Conservation (phyloP, 2,113 vertebrate species). For the Mionectes macconnelli region DNA sequence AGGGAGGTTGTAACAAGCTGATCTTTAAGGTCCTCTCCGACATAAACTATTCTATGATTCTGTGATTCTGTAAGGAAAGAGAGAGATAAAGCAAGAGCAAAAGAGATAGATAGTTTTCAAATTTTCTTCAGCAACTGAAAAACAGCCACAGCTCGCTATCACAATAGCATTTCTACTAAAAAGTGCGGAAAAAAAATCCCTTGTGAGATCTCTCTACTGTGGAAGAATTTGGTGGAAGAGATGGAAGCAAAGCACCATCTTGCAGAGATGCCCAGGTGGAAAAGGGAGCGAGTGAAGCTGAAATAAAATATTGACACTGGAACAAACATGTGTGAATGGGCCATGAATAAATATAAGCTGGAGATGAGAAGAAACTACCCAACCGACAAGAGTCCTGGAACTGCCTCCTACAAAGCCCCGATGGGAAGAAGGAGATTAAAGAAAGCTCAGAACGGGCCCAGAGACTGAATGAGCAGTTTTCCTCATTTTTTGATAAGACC, state of each 20-base stretch:
- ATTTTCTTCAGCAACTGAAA: neutral
- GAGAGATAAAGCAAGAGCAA: neutral
- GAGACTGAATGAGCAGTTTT: neutral
- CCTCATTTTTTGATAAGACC: neutral
- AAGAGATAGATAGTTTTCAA: neutral
- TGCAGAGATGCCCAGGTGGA: neutral
- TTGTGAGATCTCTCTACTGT: neutral
- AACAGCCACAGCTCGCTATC: neutral
- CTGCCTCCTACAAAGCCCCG: neutral
- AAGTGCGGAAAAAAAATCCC: neutral
- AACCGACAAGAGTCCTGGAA: neutral
- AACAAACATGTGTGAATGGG: neutral
- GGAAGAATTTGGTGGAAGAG: neutral
- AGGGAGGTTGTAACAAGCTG: neutral
- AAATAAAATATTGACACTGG: conserved; percentile 1
- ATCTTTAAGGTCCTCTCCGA: neutral
- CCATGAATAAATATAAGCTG: conserved; percentile 31
- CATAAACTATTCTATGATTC: neutral
- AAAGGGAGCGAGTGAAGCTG: neutral
- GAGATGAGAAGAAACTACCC: neutral
- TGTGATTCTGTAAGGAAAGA: neutral
- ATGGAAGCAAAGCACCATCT: neutral
- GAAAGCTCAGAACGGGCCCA: neutral
- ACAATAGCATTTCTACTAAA: neutral
- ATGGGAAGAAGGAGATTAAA: neutral